Base-by-base conservation (phyloP, 2,888 invertebrate genomes). In the Cosmia trapezina region DNA sequence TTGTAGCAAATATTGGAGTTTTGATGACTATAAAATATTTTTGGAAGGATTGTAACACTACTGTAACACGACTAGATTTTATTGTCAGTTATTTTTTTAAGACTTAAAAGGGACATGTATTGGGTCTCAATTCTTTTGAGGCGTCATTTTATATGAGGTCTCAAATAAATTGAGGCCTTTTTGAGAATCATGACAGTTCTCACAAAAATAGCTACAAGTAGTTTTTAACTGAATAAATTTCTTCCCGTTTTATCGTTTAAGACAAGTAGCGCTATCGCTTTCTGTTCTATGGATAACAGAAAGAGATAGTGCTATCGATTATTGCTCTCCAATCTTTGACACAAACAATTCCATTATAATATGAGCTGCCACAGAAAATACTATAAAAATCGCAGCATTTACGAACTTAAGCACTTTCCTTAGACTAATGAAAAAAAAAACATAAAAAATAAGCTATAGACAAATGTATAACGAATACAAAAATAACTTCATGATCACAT, bases 401-500 rank as follows among this genome's bases (percentile, higher is more conserved):
- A 83, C 59, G 66, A 89, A 89, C 86, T 90, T 91, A 93, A 92
- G 93, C 92, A 93, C 91, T 89, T 91, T 90, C 57, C 83, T 80
- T 85, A 86, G 86, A 86, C 88, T 89, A 87, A 83, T 80, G 88
- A 88, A 89, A 91, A 91, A 89, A 59, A 89, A 89, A 89, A 89
- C 86, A 88, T 92, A 94, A 87, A 93, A 94, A 93, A 94, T 92
- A 94, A 93, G 91, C 92, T 93, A 91, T 88, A 89, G 72, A 81
- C 78, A 87, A 90, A 90, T 89, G 89, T 91, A 92, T 91, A 92
- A 93, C 87, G 85, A 86, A 91, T 94, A 93, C 88, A 94, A 94
- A 94, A 94, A 94, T 94, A 93, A 91, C 88, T 90, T 89, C 86
- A 77, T 81, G 86, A 93, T 94, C 94, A 94, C 94, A 94, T 90